Evolutionary conservation across 2,113 vertebrate species (phyloP).

Genomic region (Rhinolophus sinicus): DNA sequence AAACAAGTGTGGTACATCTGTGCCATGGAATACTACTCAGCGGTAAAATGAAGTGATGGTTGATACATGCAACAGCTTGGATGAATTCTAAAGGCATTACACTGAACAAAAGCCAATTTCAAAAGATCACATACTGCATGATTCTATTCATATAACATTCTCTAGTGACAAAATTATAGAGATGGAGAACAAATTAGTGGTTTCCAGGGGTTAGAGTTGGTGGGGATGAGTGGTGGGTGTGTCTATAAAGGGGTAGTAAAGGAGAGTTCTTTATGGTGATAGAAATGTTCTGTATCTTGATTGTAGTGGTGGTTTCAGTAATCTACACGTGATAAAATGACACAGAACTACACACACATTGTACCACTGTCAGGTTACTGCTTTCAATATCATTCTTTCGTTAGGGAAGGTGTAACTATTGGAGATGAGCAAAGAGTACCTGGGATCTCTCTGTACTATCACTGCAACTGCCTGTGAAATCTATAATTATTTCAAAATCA

Average conservation of each 20-base stretch:
- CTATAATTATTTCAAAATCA: not conserved
- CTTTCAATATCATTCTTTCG: not conserved
- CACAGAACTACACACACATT: not conserved
- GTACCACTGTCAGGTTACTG: not conserved
- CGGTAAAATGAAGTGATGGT: not conserved
- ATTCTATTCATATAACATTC: not conserved
- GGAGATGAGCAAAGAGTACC: not conserved
- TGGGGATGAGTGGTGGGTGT: not conserved
- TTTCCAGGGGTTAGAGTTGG: not conserved
- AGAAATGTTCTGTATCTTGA: not conserved
- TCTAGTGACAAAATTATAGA: conserved; percentile 32
- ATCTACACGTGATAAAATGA: not conserved
- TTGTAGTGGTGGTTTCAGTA: not conserved
- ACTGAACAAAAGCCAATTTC: not conserved
- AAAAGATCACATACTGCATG: not conserved
- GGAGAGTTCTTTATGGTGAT: not conserved
- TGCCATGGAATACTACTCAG: conserved; percentile 8
- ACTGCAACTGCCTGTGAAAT: not conserved
- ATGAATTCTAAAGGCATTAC: not conserved
- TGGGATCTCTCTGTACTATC: not conserved
- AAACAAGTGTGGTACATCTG: not conserved
- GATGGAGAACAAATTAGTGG: not conserved
- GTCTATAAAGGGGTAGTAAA: not conserved
- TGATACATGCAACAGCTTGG: not conserved
- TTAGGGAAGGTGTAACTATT: not conserved